Conservation (phyloP, 2,797 vertebrate genomes). For the Prunella strophiata region DNA sequence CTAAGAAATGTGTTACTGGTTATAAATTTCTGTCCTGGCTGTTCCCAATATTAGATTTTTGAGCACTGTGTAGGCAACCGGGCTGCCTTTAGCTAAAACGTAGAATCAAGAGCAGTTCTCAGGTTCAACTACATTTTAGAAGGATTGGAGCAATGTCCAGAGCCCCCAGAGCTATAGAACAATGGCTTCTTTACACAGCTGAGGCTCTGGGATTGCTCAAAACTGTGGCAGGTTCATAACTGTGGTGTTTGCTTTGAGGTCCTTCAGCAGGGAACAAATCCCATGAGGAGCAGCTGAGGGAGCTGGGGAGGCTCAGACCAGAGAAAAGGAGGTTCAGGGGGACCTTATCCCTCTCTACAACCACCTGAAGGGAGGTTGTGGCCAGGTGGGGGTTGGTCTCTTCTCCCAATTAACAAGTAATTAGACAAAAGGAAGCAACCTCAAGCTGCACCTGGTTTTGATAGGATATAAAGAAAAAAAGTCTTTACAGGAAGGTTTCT, state of each 20-base stretch:
- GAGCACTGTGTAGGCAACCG: background rate
- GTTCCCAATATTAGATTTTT: background rate
- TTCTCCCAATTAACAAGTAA: no score
- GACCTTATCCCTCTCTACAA: background rate
- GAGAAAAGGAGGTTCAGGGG: background rate
- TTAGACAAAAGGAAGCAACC: accelerated
- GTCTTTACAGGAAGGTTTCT: background rate
- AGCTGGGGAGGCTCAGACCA: background rate
- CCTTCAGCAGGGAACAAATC: background rate
- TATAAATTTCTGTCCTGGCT: background rate
- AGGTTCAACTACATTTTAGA: background rate
- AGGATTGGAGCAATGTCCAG: background rate
- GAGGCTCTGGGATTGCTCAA: background rate
- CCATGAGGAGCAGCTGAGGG: background rate
- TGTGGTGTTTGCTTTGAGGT: background rate
- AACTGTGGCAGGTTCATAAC: background rate
- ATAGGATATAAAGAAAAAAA: background rate
- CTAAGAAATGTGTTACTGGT: background rate
- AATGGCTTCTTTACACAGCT: background rate
- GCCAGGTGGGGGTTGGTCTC: background rate
- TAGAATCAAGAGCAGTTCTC: background rate
- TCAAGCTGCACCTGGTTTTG: background rate
- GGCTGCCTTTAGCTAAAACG: background rate
- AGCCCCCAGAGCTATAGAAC: background rate
- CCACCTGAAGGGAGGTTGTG: background rate